Percentiles rank a stretch among this genome's conserved stretches.
Conservation (phyloP, 2,797 vertebrate species). For the Betta splendens region DNA sequence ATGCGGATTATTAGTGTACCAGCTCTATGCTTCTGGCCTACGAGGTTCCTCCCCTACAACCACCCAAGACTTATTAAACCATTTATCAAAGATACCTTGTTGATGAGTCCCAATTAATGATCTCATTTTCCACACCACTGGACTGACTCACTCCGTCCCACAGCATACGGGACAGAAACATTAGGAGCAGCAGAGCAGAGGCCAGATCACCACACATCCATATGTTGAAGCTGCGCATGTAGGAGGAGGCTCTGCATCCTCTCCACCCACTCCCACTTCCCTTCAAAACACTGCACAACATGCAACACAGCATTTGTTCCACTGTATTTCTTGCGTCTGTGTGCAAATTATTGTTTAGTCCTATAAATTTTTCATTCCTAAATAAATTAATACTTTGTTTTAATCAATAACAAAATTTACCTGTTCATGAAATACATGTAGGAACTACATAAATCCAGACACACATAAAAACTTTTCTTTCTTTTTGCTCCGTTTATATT, state of each 20-base stretch:
- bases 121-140: slow-evolving; percentile 80
- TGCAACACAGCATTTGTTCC: too few species aligned
- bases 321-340: too few species aligned
- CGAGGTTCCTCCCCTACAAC: slow-evolving; percentile 46
- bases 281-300: too few species aligned
- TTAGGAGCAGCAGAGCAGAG: slow-evolving; percentile 59
- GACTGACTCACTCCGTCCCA: slow-evolving; percentile 57
- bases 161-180: slow-evolving; percentile 74
- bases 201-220: slow-evolving; percentile 65
- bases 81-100: slow-evolving; percentile 75
- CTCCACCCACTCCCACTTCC: too few species aligned
- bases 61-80: slow-evolving; percentile 60
- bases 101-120: slow-evolving; percentile 80
- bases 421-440: too few species aligned
- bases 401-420: too few species aligned
- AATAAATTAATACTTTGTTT: too few species aligned
- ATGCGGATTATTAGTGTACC: slow-evolving; percentile 1
- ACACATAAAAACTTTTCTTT: too few species aligned
- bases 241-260: too few species aligned
- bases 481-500: background rate
- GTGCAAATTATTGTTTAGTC: too few species aligned
- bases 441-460: too few species aligned
- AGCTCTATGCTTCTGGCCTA: slow-evolving; percentile 20
- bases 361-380: too few species aligned
- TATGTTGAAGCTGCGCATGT: slow-evolving; percentile 49